Percentiles rank a stretch among this genome's conserved stretches.
phyloP scores from a whole-genome alignment of 1,140 invertebrate genomes.

The Tetramorium simillimum region DNA sequence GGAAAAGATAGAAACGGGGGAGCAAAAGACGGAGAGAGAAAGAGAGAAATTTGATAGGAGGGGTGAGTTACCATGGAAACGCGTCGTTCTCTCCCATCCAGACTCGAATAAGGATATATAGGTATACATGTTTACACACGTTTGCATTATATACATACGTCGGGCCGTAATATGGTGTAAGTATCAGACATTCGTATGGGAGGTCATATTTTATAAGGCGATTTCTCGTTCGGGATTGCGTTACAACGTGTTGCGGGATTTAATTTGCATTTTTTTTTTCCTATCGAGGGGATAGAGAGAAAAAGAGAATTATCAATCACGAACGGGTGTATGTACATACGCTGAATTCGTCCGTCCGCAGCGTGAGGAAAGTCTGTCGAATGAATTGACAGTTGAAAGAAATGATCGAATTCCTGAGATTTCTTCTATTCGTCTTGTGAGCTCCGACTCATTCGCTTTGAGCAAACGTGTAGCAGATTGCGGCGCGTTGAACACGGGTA shows the following conservation, averaged over 20 bases:
- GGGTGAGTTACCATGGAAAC: constrained; percentile 82
- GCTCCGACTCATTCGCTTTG: constrained; percentile 61
- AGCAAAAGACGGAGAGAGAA: constrained; percentile 58
- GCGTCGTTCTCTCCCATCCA: constrained; percentile 76
- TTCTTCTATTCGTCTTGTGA: neutral
- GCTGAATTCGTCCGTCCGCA: neutral
- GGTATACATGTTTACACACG: constrained; percentile 68
- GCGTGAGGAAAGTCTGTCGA: neutral
- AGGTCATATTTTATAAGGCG: constrained; percentile 72
- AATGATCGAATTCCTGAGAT: neutral
- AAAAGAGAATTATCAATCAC: constrained; percentile 41
- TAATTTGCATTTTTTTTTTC: constrained; percentile 55
- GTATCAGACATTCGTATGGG: constrained; percentile 64
- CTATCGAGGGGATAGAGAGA: neutral
- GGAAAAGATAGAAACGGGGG: constrained; percentile 50
- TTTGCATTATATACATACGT: constrained; percentile 66
- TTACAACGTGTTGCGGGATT: constrained; percentile 41
- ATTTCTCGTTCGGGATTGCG: constrained; percentile 64
- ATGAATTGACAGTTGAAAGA: neutral
- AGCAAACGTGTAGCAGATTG: constrained; percentile 60
- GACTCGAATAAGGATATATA: constrained; percentile 74
- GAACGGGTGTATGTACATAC: neutral
- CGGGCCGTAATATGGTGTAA: constrained; percentile 64
- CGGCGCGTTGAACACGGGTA: constrained; percentile 53
- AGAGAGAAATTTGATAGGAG: constrained; percentile 73